phyloP scores from a whole-genome alignment of 92 coral and sea anemone genomes.

The Paragorgia papillata region DNA sequence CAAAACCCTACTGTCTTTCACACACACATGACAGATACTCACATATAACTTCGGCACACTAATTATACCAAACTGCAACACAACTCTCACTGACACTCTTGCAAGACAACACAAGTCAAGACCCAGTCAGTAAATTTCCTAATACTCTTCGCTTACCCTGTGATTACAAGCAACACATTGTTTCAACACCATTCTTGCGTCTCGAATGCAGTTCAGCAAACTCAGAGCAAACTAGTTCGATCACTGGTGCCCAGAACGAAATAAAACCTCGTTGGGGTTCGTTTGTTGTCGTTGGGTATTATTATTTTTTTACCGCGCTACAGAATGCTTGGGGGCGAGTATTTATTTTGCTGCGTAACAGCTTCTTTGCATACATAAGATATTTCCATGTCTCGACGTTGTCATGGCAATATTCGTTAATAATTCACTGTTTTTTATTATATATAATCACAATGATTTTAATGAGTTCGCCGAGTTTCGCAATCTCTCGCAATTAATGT shows the following conservation, averaged over 20 bases:
- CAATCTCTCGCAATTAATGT: no score
- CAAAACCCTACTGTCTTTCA: no score
- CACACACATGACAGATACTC: no score
- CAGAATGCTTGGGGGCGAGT: constrained; percentile 42
- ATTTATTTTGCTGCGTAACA: constrained; percentile 5
- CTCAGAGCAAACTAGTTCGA: neutral
- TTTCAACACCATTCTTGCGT: constrained; percentile 2
- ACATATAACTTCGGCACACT: no score
- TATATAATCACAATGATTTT: no score
- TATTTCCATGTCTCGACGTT: neutral
- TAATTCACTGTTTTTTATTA: no score
- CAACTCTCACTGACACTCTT: no score
- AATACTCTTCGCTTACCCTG: neutral
- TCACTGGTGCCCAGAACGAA: neutral
- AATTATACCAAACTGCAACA: no score
- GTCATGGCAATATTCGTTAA: neutral
- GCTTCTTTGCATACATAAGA: neutral
- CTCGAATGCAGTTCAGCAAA: neutral
- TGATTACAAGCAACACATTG: constrained; percentile 31
- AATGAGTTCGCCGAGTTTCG: no score
- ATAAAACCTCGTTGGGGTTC: neutral
- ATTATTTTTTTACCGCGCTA: constrained; percentile 5
- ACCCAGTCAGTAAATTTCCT: no score
- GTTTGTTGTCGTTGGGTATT: constrained; percentile 9
- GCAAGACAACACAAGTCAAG: neutral